phyloP scores from a whole-genome alignment of 2,797 vertebrate genomes.

The Danio jaintianensis region DNA sequence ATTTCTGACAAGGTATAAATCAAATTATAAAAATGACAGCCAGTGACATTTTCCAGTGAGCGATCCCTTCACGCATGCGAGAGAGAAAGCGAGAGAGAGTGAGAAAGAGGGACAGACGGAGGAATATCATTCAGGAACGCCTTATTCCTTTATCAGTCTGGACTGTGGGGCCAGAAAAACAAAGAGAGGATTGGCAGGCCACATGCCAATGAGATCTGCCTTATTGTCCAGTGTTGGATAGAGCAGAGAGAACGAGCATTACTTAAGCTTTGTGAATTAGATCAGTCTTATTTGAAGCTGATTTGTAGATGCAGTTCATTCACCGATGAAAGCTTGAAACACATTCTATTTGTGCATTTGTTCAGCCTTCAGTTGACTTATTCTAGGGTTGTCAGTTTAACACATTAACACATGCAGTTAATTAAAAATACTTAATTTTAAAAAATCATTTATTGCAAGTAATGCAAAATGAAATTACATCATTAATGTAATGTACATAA shows the following conservation, averaged over 20 bases:
- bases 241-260: constrained; percentile 47
- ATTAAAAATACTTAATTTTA: no score
- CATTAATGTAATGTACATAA: no score
- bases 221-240: constrained; percentile 50
- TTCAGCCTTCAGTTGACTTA: constrained; percentile 2
- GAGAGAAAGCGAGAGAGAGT: constrained; percentile 22
- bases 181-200: constrained; percentile 50
- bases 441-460: no score
- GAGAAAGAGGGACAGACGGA: not conserved
- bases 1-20: constrained; percentile 72
- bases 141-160: constrained; percentile 55
- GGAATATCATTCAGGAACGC: constrained; percentile 49
- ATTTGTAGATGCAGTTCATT: constrained; percentile 15
- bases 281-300: constrained; percentile 47
- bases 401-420: no score
- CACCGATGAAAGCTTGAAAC: constrained; percentile 13
- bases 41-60: constrained; percentile 69
- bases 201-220: constrained; percentile 43
- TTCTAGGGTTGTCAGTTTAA: not conserved
- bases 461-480: no score
- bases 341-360: not conserved
- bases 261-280: constrained; percentile 50
- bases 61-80: constrained; percentile 49
- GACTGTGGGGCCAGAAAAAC: constrained; percentile 49
- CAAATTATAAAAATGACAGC: constrained; percentile 74